A percentile compares a stretch with the other conserved stretches of the same genome.
Conservation (phyloP, 2,797 vertebrate species). For the Hyperoplus immaculatus region DNA sequence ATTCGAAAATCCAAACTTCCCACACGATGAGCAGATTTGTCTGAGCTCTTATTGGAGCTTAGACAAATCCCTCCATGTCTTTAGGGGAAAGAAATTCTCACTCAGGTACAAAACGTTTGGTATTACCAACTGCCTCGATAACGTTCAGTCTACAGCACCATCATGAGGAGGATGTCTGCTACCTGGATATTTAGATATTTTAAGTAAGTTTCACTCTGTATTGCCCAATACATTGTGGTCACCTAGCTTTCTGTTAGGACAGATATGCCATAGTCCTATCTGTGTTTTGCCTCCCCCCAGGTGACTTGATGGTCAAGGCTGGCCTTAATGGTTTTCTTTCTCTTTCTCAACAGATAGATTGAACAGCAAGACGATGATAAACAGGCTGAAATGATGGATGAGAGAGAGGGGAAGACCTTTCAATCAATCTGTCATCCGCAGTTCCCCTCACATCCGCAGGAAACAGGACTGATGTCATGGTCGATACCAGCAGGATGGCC, state of each 20-base stretch:
- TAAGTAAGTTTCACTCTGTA: constrained; percentile 19
- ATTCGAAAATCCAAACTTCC: constrained; percentile 19
- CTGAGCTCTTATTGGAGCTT: constrained; percentile 20
- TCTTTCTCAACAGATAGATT: constrained; percentile 44
- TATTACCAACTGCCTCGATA: constrained; percentile 20
- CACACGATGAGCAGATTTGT: constrained; percentile 3
- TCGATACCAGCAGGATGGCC: constrained; percentile 45
- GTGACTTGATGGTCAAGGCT: constrained; percentile 46
- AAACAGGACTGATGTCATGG: constrained; percentile 72
- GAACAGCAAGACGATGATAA: constrained; percentile 61
- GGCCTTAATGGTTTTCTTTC: constrained; percentile 47
- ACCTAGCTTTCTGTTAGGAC: constrained; percentile 2
- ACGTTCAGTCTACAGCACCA: constrained; percentile 15
- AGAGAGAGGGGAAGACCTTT: constrained; percentile 60
- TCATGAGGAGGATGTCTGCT: constrained; percentile 4
- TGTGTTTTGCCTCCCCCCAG: constrained; percentile 32
- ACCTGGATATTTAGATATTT: constrained; percentile 2
- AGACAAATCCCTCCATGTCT: constrained; percentile 49
- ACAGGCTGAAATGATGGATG: constrained; percentile 64
- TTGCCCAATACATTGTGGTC: constrained; percentile 13
- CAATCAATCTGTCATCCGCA: constrained; percentile 82
- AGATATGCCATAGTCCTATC: constrained; percentile 16
- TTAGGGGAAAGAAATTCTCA: constrained; percentile 34
- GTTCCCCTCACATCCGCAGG: constrained; percentile 67
- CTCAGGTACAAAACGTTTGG: constrained; percentile 41